These are phyloP conservation scores for Polydrusus tereticollis DNA, from an alignment of 2,888 invertebrate species.

Conservation along the genomic window DNA sequence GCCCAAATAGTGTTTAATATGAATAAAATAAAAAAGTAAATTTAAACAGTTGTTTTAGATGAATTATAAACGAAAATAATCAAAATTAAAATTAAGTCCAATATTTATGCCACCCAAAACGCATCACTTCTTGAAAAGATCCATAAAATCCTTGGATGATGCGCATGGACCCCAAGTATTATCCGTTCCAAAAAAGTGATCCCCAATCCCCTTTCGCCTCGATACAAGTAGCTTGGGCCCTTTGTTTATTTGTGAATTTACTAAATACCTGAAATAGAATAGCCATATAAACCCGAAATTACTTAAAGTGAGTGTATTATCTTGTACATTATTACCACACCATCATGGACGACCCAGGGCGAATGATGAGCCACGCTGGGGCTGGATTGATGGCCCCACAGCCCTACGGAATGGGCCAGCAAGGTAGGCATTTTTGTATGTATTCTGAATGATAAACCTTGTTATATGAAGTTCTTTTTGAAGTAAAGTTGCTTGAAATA, in stretches of 20 bases:
- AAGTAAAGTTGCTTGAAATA: too few species aligned
- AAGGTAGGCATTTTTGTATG: conserved; percentile 72
- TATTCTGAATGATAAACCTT: too few species aligned
- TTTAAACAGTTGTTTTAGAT: too few species aligned
- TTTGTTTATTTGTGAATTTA: conserved; percentile 37
- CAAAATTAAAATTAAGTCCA: too few species aligned
- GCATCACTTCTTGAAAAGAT: not conserved
- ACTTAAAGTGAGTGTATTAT: not conserved
- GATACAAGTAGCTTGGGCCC: conserved; percentile 20
- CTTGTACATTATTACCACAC: not conserved
- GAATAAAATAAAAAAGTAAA: too few species aligned
- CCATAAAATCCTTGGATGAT: conserved; percentile 6
- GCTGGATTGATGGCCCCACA: conserved; percentile 84
- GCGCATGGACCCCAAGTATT: conserved; percentile 22
- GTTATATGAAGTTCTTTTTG: too few species aligned
- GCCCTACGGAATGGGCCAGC: conserved; percentile 81
- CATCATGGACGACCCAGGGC: conserved; percentile 82
- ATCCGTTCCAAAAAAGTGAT: conserved; percentile 36
- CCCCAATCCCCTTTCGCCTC: not conserved
- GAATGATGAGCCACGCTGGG: conserved; percentile 84
- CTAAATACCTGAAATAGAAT: not conserved
- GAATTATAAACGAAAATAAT: too few species aligned
- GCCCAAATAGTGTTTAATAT: too few species aligned
- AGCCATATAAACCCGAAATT: not conserved
- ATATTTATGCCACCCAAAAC: too few species aligned